Evolutionary conservation across 2,113 vertebrate genomes (phyloP).

Genomic region (Phycodurus eques): DNA sequence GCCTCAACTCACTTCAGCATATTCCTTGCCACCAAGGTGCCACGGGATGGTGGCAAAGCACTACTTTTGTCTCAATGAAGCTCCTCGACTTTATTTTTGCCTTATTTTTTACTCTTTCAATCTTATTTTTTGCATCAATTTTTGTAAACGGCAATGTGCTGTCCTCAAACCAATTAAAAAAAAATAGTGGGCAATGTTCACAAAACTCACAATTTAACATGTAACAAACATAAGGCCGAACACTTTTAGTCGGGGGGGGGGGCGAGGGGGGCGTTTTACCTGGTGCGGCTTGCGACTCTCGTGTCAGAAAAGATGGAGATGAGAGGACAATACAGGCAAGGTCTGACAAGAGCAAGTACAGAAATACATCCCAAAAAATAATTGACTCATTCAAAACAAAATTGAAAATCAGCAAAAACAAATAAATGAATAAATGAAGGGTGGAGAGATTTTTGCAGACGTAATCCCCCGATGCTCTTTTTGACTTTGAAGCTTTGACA

Average conservation of each 20-base stretch:
- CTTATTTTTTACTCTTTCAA: no score
- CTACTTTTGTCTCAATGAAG: no score
- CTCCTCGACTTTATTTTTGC: no score
- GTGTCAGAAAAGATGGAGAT: conserved; percentile 55
- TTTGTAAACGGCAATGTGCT: no score
- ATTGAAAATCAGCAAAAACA: neutral
- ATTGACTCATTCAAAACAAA: conserved; percentile 6
- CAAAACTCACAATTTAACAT: neutral
- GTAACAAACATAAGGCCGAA: neutral
- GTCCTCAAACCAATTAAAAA: no score
- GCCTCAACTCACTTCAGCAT: no score
- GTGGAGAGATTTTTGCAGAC: neutral
- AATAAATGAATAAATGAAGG: conserved; percentile 4
- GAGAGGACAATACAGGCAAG: conserved; percentile 68
- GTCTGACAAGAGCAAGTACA: conserved; percentile 52
- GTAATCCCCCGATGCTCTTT: conserved; percentile 60
- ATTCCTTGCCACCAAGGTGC: no score
- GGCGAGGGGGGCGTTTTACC: conserved; percentile 54
- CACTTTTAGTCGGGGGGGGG: no score
- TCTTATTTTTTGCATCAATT: no score
- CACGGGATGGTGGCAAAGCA: no score
- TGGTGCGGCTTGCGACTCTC: conserved; percentile 63
- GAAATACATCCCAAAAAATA: conserved; percentile 9
- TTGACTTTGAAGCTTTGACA: conserved; percentile 65
- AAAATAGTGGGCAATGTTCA: neutral